phyloP scores from a whole-genome alignment of 2,113 vertebrate species.

The Pollimyrus isidori region DNA sequence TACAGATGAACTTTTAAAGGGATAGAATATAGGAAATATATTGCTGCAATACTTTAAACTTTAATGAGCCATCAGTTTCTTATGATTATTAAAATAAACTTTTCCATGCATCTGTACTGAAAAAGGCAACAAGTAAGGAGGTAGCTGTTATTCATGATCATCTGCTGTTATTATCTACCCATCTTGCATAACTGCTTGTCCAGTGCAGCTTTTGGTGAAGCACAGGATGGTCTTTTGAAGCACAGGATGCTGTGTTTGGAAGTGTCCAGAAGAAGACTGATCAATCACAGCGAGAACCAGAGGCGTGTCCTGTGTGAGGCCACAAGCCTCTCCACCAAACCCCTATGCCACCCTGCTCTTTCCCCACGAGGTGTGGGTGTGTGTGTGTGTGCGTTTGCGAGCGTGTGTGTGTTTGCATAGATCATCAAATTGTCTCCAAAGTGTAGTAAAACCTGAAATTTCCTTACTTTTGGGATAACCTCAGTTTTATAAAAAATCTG shows the following conservation, averaged over 20 bases:
- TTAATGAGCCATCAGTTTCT: background rate
- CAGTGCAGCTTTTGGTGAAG: background rate
- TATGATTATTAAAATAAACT: background rate
- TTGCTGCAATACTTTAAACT: background rate
- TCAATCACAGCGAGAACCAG: background rate
- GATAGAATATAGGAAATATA: background rate
- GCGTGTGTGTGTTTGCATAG: no score
- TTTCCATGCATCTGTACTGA: background rate
- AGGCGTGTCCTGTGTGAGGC: background rate
- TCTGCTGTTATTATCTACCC: background rate
- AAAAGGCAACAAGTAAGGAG: background rate
- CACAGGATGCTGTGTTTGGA: background rate
- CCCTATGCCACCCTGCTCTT: background rate
- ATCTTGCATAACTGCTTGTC: background rate
- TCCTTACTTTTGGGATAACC: no score
- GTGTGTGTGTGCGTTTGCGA: background rate
- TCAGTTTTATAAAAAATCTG: no score
- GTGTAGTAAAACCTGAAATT: no score
- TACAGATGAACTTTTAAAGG: background rate
- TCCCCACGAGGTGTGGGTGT: background rate
- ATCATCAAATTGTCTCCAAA: no score
- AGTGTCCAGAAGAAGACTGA: background rate
- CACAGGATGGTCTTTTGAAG: background rate
- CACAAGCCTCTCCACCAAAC: background rate
- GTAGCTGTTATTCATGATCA: background rate